These are phyloP conservation scores for Bothrops jararaca DNA, from an alignment of 2,113 vertebrate genomes.

Conservation along the genomic window DNA sequence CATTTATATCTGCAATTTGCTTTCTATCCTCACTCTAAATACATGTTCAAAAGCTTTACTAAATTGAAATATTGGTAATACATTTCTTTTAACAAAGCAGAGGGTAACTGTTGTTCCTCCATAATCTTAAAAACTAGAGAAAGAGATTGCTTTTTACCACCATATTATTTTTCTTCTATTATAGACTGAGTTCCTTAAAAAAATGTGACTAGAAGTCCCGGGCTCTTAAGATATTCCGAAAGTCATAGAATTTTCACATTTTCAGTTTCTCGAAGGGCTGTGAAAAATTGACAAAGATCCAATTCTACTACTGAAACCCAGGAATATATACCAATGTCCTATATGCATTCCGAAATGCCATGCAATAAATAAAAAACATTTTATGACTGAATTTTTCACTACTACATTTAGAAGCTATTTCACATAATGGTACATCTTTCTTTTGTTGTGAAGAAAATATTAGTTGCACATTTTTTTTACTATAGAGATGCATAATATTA, in stretches of 20 bases:
- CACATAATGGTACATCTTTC: neutral
- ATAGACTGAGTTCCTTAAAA: too few relatives aligned
- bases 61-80: neutral
- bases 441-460: neutral
- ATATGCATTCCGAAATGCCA: neutral
- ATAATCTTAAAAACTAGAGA: neutral
- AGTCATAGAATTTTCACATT: neutral
- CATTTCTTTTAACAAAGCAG: neutral
- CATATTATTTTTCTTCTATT: neutral
- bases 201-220: neutral
- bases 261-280: neutral
- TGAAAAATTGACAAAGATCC: neutral
- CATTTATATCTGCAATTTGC: conserved; percentile 24
- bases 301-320: neutral
- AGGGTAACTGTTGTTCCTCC: neutral
- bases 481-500: conserved; percentile 6
- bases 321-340: neutral
- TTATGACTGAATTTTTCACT: neutral
- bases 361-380: neutral
- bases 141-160: neutral
- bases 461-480: neutral
- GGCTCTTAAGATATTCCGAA: neutral
- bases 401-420: neutral
- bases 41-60: neutral
- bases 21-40: neutral